Conservation (phyloP, 1,140 invertebrate species). For the Asbolus verrucosus region DNA sequence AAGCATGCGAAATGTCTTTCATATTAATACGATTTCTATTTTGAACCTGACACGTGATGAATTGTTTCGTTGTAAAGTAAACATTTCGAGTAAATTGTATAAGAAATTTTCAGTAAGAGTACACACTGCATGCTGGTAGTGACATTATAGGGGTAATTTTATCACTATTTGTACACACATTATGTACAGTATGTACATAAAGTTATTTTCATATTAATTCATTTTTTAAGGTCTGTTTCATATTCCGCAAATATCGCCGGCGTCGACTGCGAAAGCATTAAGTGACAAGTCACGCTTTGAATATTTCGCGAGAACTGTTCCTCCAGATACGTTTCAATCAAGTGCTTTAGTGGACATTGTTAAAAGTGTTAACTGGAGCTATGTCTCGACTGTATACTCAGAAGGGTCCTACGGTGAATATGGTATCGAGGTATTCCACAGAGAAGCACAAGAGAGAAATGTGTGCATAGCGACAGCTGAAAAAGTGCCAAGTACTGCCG, state of each 20-base stretch:
- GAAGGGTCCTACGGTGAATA: constrained; percentile 78
- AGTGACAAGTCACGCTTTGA: constrained; percentile 84
- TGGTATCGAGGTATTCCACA: constrained; percentile 76
- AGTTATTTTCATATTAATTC: constrained; percentile 50
- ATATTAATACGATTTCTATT: too few species aligned
- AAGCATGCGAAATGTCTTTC: too few species aligned
- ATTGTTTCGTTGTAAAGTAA: too few species aligned
- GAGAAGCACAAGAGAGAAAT: constrained; percentile 73
- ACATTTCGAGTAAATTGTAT: too few species aligned
- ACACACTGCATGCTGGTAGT: too few species aligned
- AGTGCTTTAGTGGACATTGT: constrained; percentile 81
- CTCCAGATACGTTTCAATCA: constrained; percentile 84
- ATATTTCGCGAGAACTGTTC: constrained; percentile 84
- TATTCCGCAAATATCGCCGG: constrained; percentile 86
- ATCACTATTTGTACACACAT: too few species aligned
- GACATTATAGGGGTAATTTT: too few species aligned
- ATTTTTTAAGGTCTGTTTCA: constrained; percentile 72
- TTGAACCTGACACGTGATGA: too few species aligned
- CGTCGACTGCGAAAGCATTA: constrained; percentile 81
- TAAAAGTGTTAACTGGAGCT: constrained; percentile 83
- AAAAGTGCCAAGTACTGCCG: constrained; percentile 75
- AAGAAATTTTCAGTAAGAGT: too few species aligned
- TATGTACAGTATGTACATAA: too few species aligned
- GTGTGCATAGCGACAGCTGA: constrained; percentile 82
- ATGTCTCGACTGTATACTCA: constrained; percentile 83